Base-by-base conservation (phyloP, 2,113 vertebrate species). In the Ochotona princeps region DNA sequence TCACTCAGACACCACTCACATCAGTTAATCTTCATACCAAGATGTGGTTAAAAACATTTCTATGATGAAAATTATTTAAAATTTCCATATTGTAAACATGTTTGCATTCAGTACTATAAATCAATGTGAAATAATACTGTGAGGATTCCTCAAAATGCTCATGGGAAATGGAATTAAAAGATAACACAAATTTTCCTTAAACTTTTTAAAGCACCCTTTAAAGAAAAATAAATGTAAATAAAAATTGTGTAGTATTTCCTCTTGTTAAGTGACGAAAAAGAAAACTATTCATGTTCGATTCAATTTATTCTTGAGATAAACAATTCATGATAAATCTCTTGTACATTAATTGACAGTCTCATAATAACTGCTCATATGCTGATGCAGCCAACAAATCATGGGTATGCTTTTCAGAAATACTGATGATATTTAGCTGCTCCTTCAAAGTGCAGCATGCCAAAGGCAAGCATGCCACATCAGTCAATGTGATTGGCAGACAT, bases 371-470 rank as follows among this genome's bases (percentile, higher is more conserved):
- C 73, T 89, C 35, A 75, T 20, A 32, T 54, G 25, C 8, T 47
- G 32, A 51, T 76, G 69, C 30, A 74, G 10, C 32, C 20, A 65
- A 67, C 89, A 65, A 84, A 23, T 18, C 66, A 32, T 70, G 10
- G 11, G 18, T 47, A 87, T 2, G 11, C 21, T 21, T 87, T 76
- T 44, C 30, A 66, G 25, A 63, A 44, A 73, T 2, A 83, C 8
- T 90, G 4, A 14, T 87, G 15, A 67, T 93, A 87, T 79, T 79
- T 74, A 86, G 66, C 10, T 72, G 10, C 15, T 79, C 28, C 44
- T 95, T 47, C 26, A 94, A 91, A 86, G 82, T 73, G 49, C 60
- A 93, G 25, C 70, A 7, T 30, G 51, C 63, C 63, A 94, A 95
- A 79, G 47, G 23, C 0, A 1, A 89, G 35, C 44, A 79, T 0